phyloP scores from a whole-genome alignment of 1,140 invertebrate genomes.

The Wasmannia auropunctata region DNA sequence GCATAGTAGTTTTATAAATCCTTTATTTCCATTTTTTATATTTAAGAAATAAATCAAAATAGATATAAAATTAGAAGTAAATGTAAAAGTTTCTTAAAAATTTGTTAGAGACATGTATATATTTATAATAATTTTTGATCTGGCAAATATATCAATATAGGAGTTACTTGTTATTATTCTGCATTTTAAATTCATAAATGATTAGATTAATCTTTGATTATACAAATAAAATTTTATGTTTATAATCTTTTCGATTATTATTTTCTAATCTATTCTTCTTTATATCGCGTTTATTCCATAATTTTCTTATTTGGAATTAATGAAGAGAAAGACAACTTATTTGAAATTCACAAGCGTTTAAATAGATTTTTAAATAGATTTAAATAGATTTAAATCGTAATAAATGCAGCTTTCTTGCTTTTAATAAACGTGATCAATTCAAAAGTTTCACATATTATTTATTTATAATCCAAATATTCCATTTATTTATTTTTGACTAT shows the following conservation, averaged over 20 bases:
- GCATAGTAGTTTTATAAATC: background rate
- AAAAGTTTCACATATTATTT: background rate
- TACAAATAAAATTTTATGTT: background rate
- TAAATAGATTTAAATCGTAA: background rate
- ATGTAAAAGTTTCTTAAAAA: background rate
- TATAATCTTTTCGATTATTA: background rate
- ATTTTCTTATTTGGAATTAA: background rate
- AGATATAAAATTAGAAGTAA: background rate
- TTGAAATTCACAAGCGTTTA: background rate
- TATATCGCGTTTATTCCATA: background rate
- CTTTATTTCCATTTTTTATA: background rate
- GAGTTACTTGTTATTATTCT: background rate
- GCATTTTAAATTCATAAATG: background rate
- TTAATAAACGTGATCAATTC: background rate
- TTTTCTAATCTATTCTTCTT: background rate
- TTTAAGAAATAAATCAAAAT: background rate
- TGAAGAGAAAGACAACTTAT: background rate
- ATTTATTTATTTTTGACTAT: no score
- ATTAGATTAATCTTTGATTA: background rate
- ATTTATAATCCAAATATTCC: no score
- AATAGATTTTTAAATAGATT: background rate
- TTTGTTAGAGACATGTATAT: background rate
- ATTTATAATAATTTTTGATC: background rate
- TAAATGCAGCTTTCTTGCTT: background rate
- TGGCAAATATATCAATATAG: background rate